phyloP scores from a whole-genome alignment of 1,140 invertebrate genomes.

The Ooceraea biroi region DNA sequence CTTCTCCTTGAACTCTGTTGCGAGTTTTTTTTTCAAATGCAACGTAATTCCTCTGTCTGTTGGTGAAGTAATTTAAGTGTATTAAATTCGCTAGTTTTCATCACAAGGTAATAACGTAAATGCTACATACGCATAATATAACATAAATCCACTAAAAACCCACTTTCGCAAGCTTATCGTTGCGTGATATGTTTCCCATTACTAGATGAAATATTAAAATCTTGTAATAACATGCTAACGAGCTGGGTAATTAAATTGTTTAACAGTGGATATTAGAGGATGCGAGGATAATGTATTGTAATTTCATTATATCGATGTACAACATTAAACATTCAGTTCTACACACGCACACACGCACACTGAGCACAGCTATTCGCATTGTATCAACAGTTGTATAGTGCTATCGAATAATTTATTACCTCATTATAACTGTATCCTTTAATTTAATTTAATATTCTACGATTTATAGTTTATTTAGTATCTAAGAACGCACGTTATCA shows the following conservation, averaged over 20 bases:
- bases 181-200: neutral
- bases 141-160: neutral
- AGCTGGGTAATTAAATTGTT: constrained; percentile 49
- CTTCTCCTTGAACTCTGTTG: neutral
- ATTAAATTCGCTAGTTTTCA: too few species aligned
- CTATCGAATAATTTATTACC: constrained; percentile 13
- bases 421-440: neutral
- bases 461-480: constrained; percentile 7
- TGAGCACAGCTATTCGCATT: neutral
- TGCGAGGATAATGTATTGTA: constrained; percentile 19
- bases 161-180: neutral
- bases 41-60: neutral
- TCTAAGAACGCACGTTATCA: neutral
- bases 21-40: neutral
- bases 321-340: constrained; percentile 54
- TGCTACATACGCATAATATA: too few species aligned
- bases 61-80: too few species aligned
- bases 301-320: constrained; percentile 14
- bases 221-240: constrained; percentile 29
- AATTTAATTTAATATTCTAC: neutral
- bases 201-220: constrained; percentile 32
- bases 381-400: neutral
- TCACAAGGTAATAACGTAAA: neutral
- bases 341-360: neutral
- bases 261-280: constrained; percentile 16